Evolutionary conservation across 2,113 vertebrate genomes (phyloP).

Genomic region (Epinephelus lanceolatus): DNA sequence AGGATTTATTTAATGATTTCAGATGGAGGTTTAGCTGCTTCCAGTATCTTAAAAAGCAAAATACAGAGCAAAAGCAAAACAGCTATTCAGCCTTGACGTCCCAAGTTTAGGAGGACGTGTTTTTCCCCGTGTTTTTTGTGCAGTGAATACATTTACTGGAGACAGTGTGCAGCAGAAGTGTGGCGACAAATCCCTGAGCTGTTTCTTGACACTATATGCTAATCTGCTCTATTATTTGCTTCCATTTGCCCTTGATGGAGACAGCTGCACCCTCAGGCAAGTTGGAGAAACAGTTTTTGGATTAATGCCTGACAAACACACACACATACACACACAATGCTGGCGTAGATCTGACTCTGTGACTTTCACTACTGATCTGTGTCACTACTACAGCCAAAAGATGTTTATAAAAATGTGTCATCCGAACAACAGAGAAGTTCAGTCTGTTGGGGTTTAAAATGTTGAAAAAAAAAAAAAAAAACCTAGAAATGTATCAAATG

Average conservation of each 20-base stretch:
- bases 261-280: constrained; percentile 52
- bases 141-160: constrained; percentile 27
- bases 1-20: constrained; percentile 31
- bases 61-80: neutral
- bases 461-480: too few relatives aligned
- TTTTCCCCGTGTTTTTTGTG: neutral
- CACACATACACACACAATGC: neutral
- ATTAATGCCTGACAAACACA: constrained; percentile 43
- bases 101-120: neutral
- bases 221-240: constrained; percentile 59
- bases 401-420: constrained; percentile 13
- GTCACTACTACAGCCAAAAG: constrained; percentile 24
- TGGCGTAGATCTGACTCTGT: neutral
- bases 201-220: constrained; percentile 51
- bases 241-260: constrained; percentile 57
- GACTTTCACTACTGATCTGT: constrained; percentile 47
- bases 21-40: neutral
- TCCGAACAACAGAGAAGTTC: neutral
- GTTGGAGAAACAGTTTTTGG: constrained; percentile 32
- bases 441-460: neutral
- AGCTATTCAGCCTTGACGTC: constrained; percentile 2
- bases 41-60: neutral
- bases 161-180: neutral
- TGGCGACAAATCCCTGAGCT: constrained; percentile 27
- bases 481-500: neutral